Base-by-base conservation (phyloP, 2,113 vertebrate genomes). In the Illadopsis cleaveri region DNA sequence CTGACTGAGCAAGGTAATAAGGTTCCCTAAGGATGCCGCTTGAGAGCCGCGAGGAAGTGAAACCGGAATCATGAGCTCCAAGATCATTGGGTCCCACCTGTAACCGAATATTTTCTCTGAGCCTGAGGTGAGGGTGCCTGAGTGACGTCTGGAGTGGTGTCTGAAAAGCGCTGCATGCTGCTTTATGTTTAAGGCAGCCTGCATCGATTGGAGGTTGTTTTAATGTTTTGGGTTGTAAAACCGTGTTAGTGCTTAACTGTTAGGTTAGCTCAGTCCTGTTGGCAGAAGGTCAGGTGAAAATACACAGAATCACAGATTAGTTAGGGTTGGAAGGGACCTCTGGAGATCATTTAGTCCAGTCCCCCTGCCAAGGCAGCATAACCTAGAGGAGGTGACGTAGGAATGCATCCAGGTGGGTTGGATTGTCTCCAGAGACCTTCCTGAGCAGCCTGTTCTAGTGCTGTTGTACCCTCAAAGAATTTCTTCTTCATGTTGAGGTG, bases 211-310 rank as follows among this genome's bases (percentile, higher is more conserved):
- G 53, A 38, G 48, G 48, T 33, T 47, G 2, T 30, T 83, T n/a
- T 65, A 24, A 8, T 28, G 22, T 17, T 79, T 75, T 37, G 16
- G 21, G 4, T 25, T 24, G 44, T 84, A 60, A 33, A 88, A 21
- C 42, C 6, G 0, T 9, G 1, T 8, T 15, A 19, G 48, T 5
- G 23, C 15, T 12, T 45, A 13, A 5, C 35, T 42, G 1, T 47
- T 51, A 19, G 62, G 15, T 78, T 70, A 53, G 54, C 48, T 56
- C 16, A 2, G 11, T 42, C 44, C 8, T 20, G 18, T 27, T 71
- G 89, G 82, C 56, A 42, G 20, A 57, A 6, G 23, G 37, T 62
- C 54, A 44, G 2, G 20, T 31, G 71, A 40, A 77, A 65, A 33
- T 24, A 30, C 0, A 9, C 11, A 19, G 48, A 70, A 42, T 62